Percentiles rank a stretch among this genome's conserved stretches.
Evolutionary conservation across 2,888 invertebrate genomes (phyloP).

Genomic region (Xestia c-nigrum): DNA sequence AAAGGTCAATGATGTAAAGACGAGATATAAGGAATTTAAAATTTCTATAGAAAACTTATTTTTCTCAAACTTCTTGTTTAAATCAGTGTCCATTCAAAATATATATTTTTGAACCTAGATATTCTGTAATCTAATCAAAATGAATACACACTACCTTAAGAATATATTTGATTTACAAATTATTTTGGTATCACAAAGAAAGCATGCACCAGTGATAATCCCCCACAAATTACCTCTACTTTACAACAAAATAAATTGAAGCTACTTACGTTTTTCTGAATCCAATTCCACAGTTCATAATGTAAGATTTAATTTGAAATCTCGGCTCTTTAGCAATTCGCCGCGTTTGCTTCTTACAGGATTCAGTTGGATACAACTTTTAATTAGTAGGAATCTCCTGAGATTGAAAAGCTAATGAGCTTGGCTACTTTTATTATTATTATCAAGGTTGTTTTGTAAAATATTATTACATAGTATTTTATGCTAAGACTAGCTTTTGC

Average conservation of each 20-base stretch:
- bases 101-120: too few species aligned
- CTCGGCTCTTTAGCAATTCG: conserved; percentile 26
- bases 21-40: too few species aligned
- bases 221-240: not conserved
- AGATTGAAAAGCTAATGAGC: conserved; percentile 54
- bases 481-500: too few species aligned
- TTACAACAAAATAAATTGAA: not conserved
- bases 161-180: too few species aligned
- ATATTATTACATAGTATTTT: conserved; percentile 31
- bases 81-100: too few species aligned
- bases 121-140: too few species aligned
- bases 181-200: too few species aligned
- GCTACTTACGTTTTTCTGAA: conserved; percentile 9
- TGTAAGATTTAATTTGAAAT: conserved; percentile 46
- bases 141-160: too few species aligned
- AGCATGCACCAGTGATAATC: too few species aligned
- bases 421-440: conserved; percentile 36
- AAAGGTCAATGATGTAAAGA: too few species aligned
- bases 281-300: conserved; percentile 33
- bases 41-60: too few species aligned
- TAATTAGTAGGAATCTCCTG: conserved; percentile 58
- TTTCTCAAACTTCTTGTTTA: too few species aligned
- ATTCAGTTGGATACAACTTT: conserved; percentile 52
- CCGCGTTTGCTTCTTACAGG: conserved; percentile 26
- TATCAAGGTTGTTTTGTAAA: conserved; percentile 4